Conservation (phyloP, 2,888 invertebrate genomes). For the Drosophila mulleri region DNA sequence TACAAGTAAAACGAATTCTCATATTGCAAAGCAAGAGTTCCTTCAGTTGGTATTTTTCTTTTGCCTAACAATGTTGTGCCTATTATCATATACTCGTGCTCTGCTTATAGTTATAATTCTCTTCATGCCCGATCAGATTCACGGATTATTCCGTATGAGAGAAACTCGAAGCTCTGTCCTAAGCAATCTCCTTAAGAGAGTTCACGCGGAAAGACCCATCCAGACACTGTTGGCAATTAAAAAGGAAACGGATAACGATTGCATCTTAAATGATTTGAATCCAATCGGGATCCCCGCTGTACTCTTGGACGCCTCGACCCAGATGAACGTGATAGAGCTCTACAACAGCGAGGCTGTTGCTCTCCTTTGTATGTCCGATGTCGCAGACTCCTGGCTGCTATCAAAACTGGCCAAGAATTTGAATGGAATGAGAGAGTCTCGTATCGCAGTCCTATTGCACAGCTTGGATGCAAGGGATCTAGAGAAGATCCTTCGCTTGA, state of each 20-base stretch:
- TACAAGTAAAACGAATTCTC: no score
- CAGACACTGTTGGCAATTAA: slow-evolving; percentile 25
- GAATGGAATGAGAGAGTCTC: slow-evolving; percentile 29
- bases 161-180: background rate
- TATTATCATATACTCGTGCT: background rate
- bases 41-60: slow-evolving; percentile 7
- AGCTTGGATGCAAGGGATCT: background rate
- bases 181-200: slow-evolving; percentile 12
- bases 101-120: background rate
- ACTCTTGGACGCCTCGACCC: background rate
- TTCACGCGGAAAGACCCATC: background rate
- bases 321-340: background rate
- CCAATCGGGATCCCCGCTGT: slow-evolving; percentile 2
- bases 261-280: slow-evolving; percentile 14
- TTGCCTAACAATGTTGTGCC: slow-evolving; percentile 25
- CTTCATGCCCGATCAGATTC: background rate
- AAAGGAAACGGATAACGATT: background rate
- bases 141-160: background rate
- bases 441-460: slow-evolving; percentile 32
- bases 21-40: background rate
- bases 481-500: background rate
- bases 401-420: slow-evolving; percentile 21
- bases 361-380: slow-evolving; percentile 33
- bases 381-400: slow-evolving; percentile 16
- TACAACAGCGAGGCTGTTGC: slow-evolving; percentile 17